Conservation (phyloP, 2,797 vertebrate species). For the Antennarius maculatus region DNA sequence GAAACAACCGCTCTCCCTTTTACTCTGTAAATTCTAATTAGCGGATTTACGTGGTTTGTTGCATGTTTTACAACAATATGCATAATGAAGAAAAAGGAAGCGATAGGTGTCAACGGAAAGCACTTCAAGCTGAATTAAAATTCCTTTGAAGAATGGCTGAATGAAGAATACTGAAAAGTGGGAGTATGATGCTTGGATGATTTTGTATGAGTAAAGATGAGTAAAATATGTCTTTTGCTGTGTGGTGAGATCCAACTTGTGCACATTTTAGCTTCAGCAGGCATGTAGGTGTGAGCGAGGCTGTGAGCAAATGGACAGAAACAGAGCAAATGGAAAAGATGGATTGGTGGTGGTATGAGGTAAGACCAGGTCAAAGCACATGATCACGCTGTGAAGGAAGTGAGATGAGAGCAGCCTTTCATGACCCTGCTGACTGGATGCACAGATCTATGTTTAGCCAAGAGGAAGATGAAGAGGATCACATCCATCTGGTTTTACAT, state of each 20-base stretch:
- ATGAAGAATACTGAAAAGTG: conserved; percentile 19
- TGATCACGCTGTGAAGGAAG: conserved; percentile 15
- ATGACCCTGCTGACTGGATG: conserved; percentile 17
- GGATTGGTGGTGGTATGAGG: not conserved
- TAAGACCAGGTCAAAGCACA: conserved; percentile 20
- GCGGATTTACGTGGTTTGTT: conserved; percentile 43
- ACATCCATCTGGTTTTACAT: conserved; percentile 27
- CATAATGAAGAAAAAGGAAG: conserved; percentile 31
- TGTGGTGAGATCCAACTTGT: conserved; percentile 39
- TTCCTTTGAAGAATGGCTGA: conserved; percentile 28
- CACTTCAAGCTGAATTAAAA: conserved; percentile 23
- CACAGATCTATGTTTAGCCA: conserved; percentile 55
- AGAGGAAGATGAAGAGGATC: conserved; percentile 20
- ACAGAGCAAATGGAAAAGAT: not conserved
- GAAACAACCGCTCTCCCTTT: conserved; percentile 40
- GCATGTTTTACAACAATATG: conserved; percentile 29
- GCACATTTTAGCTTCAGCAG: conserved; percentile 13
- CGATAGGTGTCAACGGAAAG: conserved; percentile 31
- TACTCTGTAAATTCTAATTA: conserved; percentile 48
- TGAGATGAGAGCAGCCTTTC: conserved; percentile 42
- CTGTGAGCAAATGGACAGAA: not conserved
- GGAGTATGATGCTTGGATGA: conserved; percentile 11
- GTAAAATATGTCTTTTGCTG: conserved; percentile 42
- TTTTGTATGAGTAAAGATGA: conserved; percentile 28
- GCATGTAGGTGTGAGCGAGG: conserved; percentile 3